A percentile compares a stretch with the other conserved stretches of the same genome.
These are phyloP conservation scores for Bagarius yarrelli DNA, from an alignment of 2,113 vertebrate species.

Conservation along the genomic window DNA sequence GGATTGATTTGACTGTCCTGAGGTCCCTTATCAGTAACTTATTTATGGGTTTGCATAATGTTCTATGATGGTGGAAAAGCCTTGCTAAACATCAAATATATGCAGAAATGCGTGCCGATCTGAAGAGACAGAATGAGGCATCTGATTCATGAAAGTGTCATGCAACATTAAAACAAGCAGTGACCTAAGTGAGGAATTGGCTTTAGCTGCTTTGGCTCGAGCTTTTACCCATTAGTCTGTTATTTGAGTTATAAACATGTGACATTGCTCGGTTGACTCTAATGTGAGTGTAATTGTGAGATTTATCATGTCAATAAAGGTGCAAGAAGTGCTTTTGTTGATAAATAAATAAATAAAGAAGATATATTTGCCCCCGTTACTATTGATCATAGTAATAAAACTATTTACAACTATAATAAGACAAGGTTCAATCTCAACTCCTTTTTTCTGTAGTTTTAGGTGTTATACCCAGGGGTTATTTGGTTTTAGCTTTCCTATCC, in stretches of 20 bases:
- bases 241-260: not conserved
- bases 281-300: not conserved
- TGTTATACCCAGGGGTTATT: not conserved
- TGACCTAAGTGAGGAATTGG: not conserved
- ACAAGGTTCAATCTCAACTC: not conserved
- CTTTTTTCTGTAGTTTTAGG: not conserved
- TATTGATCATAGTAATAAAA: no score
- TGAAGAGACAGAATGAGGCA: not conserved
- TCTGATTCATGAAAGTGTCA: not conserved
- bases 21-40: slow-evolving; percentile 25
- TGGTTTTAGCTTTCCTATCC: not conserved
- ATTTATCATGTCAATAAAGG: no score
- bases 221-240: not conserved
- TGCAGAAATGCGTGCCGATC: not conserved
- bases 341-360: not conserved
- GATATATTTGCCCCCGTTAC: not conserved
- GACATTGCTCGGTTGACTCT: not conserved
- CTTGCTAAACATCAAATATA: slow-evolving; percentile 4
- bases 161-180: not conserved
- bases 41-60: slow-evolving; percentile 26
- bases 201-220: not conserved
- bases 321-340: not conserved
- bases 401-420: no score
- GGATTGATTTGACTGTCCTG: slow-evolving; percentile 41
- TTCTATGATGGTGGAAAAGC: slow-evolving; percentile 20